Conservation (phyloP, 2,888 invertebrate species). For the Xestobium rufovillosum region DNA sequence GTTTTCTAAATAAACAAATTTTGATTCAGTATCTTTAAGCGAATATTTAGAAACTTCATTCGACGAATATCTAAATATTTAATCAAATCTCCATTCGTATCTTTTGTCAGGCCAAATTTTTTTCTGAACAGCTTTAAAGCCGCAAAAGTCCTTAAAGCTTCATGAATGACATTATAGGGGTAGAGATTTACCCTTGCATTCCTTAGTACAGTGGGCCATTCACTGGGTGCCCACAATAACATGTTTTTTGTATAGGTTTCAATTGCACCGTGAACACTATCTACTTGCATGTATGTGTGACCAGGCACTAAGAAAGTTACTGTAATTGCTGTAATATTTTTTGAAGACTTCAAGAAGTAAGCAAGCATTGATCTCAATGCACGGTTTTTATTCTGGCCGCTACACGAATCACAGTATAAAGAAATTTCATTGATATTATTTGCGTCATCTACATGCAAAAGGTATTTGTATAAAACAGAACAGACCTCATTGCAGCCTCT, state of each 20-base stretch:
- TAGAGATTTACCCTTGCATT: conserved; percentile 8
- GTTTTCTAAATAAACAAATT: too few relatives aligned
- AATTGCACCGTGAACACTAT: conserved; percentile 27
- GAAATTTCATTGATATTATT: conserved; percentile 17
- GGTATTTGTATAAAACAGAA: conserved; percentile 16
- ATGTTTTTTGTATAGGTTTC: conserved; percentile 24
- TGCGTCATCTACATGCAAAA: conserved; percentile 18
- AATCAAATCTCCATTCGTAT: too few relatives aligned
- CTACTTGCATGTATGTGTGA: conserved; percentile 32
- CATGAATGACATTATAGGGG: conserved; percentile 9
- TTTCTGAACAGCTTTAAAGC: too few relatives aligned
- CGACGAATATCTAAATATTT: too few relatives aligned
- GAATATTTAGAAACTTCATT: too few relatives aligned
- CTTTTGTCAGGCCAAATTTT: too few relatives aligned
- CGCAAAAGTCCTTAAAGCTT: too few relatives aligned
- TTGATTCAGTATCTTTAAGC: too few relatives aligned
- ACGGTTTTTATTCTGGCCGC: conserved; percentile 29
- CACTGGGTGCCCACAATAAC: conserved; percentile 28
- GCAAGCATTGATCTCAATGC: conserved; percentile 22
- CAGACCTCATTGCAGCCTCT: conserved; percentile 23
- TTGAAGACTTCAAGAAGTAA: conserved; percentile 18
- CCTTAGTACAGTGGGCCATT: conserved; percentile 26
- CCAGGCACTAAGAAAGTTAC: conserved; percentile 18
- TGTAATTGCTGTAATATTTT: conserved; percentile 22
- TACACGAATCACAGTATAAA: conserved; percentile 25